phyloP scores from a whole-genome alignment of 1,140 invertebrate genomes.

The Drosophila ironensis region DNA sequence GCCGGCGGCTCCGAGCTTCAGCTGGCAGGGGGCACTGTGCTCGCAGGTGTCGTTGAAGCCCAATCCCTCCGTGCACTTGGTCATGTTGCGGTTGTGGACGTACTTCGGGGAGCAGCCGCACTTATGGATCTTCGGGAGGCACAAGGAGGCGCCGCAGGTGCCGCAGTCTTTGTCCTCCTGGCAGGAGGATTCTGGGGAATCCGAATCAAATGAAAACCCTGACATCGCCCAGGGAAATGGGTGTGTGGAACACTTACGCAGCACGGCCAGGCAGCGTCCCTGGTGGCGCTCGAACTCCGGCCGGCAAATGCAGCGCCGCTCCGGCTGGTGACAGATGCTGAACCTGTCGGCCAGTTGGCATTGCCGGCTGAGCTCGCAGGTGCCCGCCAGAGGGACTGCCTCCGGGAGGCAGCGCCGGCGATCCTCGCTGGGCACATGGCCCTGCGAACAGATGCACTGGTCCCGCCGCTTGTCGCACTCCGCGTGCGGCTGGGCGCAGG shows the following conservation, averaged over 20 bases:
- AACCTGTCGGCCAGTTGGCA: constrained; percentile 49
- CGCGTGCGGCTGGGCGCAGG: constrained; percentile 43
- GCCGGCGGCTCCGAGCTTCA: constrained; percentile 25
- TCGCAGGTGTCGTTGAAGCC: constrained; percentile 22
- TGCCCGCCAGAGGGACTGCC: constrained; percentile 21
- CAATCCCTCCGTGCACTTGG: constrained; percentile 30
- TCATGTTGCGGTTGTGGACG: constrained; percentile 44
- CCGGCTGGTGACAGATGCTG: constrained; percentile 35
- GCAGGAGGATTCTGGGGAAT: constrained; percentile 40
- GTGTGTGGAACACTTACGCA: constrained; percentile 43
- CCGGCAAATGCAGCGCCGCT: constrained; percentile 44
- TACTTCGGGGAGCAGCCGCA: constrained; percentile 40
- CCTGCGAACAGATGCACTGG: constrained; percentile 49
- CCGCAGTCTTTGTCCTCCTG: constrained; percentile 18
- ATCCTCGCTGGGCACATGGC: constrained; percentile 55
- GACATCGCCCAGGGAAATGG: no score
- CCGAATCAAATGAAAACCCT: no score
- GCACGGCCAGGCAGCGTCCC: constrained; percentile 40
- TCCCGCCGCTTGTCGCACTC: constrained; percentile 38
- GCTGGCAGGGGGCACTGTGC: constrained; percentile 27
- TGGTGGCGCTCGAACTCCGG: constrained; percentile 38
- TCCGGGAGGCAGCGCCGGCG: constrained; percentile 53
- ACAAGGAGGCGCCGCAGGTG: constrained; percentile 12
- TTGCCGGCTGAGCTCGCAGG: constrained; percentile 51
- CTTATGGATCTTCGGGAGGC: constrained; percentile 15